These are phyloP conservation scores for Tenualosa ilisha DNA, from an alignment of 2,797 vertebrate species.

Conservation along the genomic window DNA sequence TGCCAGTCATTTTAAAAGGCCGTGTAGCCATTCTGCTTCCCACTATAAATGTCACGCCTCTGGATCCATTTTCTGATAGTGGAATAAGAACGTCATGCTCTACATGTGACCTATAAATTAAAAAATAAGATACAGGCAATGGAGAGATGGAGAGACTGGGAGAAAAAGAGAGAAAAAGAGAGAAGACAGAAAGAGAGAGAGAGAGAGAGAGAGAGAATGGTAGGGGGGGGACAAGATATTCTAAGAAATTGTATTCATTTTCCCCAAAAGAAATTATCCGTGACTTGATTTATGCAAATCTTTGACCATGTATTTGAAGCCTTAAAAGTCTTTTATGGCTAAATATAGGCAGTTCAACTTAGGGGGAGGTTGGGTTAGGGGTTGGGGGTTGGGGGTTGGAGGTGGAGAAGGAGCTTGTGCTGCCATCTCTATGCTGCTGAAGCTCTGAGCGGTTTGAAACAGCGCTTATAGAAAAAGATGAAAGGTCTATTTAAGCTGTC, in stretches of 20 bases:
- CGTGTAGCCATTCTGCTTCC: constrained; percentile 34
- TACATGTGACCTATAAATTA: constrained; percentile 56
- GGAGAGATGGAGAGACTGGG: not conserved
- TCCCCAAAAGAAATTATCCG: constrained; percentile 63
- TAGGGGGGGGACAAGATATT: constrained; percentile 50
- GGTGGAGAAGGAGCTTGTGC: not conserved
- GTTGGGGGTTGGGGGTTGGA: not conserved
- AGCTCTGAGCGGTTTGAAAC: constrained; percentile 5
- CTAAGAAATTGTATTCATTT: constrained; percentile 67
- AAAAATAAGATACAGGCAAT: not conserved
- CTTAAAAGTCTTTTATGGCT: constrained; percentile 65
- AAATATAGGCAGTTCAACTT: constrained; percentile 60
- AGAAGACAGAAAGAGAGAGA: not conserved
- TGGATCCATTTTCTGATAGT: constrained; percentile 70
- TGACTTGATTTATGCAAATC: constrained; percentile 75
- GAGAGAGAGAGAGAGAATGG: not conserved
- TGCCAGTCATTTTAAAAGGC: constrained; percentile 31
- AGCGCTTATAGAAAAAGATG: constrained; percentile 16
- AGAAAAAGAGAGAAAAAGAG: not conserved
- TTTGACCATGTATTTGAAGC: constrained; percentile 67
- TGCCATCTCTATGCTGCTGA: not conserved
- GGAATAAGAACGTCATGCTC: constrained; percentile 49
- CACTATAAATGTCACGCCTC: constrained; percentile 49
- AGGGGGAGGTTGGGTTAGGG: not conserved
- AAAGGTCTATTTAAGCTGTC: constrained; percentile 29